Conservation (phyloP, 2,797 vertebrate species). For the Danio tinwini region DNA sequence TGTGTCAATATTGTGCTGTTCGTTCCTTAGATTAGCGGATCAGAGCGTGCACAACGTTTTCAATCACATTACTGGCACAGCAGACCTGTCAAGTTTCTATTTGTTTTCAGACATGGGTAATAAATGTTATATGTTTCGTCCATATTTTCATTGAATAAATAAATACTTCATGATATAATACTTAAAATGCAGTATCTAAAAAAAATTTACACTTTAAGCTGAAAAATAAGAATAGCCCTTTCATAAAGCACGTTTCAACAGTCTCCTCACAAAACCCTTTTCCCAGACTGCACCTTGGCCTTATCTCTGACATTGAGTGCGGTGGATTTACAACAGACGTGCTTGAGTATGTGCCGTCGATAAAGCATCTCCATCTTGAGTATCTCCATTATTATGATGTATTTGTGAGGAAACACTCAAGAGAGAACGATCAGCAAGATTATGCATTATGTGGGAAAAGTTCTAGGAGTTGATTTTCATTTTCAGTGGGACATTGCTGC, state of each 20-base stretch:
- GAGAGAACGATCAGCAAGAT: neutral
- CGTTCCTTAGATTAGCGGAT: too few relatives aligned
- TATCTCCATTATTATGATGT: neutral
- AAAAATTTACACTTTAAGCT: neutral
- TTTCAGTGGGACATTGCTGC: neutral
- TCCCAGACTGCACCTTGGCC: conserved; percentile 11
- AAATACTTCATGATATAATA: too few relatives aligned
- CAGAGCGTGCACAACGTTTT: too few relatives aligned
- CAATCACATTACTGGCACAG: too few relatives aligned
- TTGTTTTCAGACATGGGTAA: too few relatives aligned
- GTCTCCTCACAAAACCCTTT: neutral
- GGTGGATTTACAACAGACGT: neutral
- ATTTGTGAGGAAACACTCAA: neutral
- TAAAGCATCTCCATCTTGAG: neutral
- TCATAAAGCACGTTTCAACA: neutral
- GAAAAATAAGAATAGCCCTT: neutral
- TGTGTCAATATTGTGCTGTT: too few relatives aligned
- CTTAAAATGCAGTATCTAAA: too few relatives aligned
- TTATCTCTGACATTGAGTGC: conserved; percentile 14
- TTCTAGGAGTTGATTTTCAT: conserved; percentile 26
- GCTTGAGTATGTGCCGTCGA: neutral
- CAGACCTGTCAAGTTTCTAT: too few relatives aligned
- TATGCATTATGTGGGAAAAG: conserved; percentile 3
- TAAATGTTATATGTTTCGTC: too few relatives aligned
- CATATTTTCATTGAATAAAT: too few relatives aligned